Evolutionary conservation across 2,888 invertebrate species (phyloP).

Genomic region (Drosophila mimica): DNA sequence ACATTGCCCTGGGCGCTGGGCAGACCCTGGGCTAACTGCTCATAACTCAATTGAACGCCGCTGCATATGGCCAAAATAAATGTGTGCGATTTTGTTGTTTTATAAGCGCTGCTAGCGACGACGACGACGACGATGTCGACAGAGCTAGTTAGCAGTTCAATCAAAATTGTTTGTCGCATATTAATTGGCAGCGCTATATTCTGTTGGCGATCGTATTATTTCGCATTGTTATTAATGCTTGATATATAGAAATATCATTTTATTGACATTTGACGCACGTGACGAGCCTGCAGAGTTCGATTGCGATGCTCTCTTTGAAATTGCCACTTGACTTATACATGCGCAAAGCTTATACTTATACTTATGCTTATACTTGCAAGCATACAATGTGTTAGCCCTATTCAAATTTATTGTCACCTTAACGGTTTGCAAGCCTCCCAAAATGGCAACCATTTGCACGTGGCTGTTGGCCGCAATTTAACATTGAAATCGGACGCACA

Average conservation of each 20-base stretch:
- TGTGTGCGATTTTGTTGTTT: conserved; percentile 64
- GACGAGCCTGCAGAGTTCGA: conserved; percentile 53
- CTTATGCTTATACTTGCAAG: neutral
- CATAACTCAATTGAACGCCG: conserved; percentile 46
- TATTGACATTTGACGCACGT: conserved; percentile 73
- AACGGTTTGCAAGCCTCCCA: neutral
- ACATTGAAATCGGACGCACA: neutral
- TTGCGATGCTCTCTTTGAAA: conserved; percentile 9
- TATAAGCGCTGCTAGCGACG: conserved; percentile 38
- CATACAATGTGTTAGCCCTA: neutral
- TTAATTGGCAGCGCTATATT: conserved; percentile 61
- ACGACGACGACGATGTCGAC: neutral
- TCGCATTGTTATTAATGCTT: conserved; percentile 61
- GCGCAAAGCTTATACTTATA: neutral
- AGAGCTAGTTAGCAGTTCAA: conserved; percentile 68
- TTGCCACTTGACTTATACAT: neutral
- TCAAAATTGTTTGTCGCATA: conserved; percentile 70
- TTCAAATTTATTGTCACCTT: neutral
- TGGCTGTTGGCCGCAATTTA: neutral
- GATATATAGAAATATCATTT: conserved; percentile 58
- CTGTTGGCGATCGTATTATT: conserved; percentile 60
- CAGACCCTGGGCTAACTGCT: conserved; percentile 40
- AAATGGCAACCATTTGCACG: neutral
- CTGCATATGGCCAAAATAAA: conserved; percentile 69
- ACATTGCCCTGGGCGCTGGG: conserved; percentile 30